Conservation (phyloP, 2,888 invertebrate genomes). For the Pomacea canaliculata region DNA sequence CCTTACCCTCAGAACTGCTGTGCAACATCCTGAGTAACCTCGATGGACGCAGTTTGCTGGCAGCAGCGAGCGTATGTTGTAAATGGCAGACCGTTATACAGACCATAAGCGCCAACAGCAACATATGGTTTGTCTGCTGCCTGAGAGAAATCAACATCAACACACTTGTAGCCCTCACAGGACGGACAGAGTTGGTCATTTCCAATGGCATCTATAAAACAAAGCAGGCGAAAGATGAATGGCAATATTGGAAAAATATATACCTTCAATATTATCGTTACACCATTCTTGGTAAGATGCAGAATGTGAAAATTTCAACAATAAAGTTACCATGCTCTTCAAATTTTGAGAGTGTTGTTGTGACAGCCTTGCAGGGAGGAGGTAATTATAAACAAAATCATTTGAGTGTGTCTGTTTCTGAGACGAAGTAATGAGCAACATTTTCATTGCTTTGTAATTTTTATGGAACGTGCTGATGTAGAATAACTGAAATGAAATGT, state of each 20-base stretch:
- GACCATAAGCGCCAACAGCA: constrained; percentile 12
- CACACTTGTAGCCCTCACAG: constrained; percentile 20
- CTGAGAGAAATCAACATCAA: constrained; percentile 23
- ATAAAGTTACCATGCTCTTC: not conserved
- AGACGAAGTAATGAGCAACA: too few relatives aligned
- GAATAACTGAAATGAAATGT: too few relatives aligned
- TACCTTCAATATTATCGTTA: constrained; percentile 9
- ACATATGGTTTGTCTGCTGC: constrained; percentile 28
- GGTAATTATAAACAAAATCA: not conserved
- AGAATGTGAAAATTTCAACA: not conserved
- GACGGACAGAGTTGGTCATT: constrained; percentile 8
- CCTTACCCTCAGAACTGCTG: constrained; percentile 26
- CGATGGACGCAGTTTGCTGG: constrained; percentile 33
- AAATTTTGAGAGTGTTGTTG: not conserved
- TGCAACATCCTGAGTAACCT: constrained; percentile 29
- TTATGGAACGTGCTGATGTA: too few relatives aligned
- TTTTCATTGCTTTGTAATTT: not conserved
- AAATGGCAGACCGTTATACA: constrained; percentile 20
- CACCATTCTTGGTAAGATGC: not conserved
- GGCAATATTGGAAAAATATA: constrained; percentile 26
- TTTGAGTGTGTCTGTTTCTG: not conserved
- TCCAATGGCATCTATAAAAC: not conserved
- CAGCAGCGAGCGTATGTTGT: constrained; percentile 30
- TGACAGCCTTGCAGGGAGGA: not conserved
- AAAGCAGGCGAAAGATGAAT: not conserved